phyloP scores from a whole-genome alignment of 2,797 vertebrate species.

The Acrossocheilus fasciatus region DNA sequence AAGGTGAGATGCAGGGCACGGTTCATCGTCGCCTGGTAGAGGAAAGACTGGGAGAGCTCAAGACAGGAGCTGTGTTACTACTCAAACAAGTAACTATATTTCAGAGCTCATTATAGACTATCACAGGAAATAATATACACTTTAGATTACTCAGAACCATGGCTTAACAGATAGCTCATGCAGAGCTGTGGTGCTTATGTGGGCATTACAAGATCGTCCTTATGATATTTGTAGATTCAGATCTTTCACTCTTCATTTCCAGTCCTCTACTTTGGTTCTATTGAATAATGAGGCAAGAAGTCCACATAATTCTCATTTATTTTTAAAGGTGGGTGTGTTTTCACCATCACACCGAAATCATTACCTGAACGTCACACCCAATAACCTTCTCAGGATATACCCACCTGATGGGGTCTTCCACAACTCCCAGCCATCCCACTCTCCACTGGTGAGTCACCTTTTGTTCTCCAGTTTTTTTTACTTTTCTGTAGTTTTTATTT shows the following conservation, averaged over 20 bases:
- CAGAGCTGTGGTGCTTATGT: neutral
- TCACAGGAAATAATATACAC: neutral
- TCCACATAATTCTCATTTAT: neutral
- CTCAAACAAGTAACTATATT: conserved; percentile 87
- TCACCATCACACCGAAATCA: conserved; percentile 96
- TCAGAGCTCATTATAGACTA: neutral
- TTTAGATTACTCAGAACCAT: neutral
- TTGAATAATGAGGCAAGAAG: neutral
- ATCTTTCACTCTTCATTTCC: neutral
- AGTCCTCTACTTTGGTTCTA: neutral
- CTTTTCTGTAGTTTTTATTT: neutral
- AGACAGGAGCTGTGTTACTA: conserved; percentile 87
- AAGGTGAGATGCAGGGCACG: conserved; percentile 96
- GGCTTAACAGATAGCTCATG: neutral
- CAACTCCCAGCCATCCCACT: conserved; percentile 60
- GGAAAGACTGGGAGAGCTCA: conserved; percentile 85
- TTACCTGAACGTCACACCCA: conserved; percentile 95
- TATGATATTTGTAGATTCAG: neutral
- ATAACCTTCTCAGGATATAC: conserved; percentile 91
- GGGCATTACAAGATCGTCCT: neutral
- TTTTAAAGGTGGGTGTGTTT: conserved; percentile 90
- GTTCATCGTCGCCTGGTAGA: conserved; percentile 90
- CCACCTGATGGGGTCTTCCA: conserved; percentile 69
- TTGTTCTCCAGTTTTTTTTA: neutral
- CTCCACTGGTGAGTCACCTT: conserved; percentile 67